phyloP scores from a whole-genome alignment of 2,113 vertebrate species.

The Brienomyrus longianalis region DNA sequence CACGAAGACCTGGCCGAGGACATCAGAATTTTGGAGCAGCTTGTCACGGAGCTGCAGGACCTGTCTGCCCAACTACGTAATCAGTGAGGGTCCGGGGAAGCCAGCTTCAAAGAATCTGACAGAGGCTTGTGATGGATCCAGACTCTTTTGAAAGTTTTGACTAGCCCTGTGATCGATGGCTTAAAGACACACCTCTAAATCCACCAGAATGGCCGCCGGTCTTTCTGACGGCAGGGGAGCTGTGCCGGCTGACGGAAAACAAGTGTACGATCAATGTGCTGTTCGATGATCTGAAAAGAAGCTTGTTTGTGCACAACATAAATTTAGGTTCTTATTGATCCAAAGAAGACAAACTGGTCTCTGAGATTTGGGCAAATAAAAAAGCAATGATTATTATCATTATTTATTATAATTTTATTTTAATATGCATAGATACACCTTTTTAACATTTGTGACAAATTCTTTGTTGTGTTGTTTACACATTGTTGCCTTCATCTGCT shows the following conservation, averaged over 20 bases:
- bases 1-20: slow-evolving; percentile 64
- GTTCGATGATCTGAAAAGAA: background rate
- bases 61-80: slow-evolving; percentile 65
- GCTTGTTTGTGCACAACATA: background rate
- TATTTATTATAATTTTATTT: background rate
- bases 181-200: background rate
- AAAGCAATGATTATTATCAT: background rate
- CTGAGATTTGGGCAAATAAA: background rate
- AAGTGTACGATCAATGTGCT: background rate
- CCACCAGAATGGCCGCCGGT: background rate
- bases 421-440: background rate
- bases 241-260: background rate
- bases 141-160: background rate
- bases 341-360: background rate
- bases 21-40: slow-evolving; percentile 61
- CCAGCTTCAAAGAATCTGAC: background rate
- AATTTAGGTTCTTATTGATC: background rate
- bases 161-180: background rate
- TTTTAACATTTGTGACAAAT: background rate
- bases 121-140: background rate
- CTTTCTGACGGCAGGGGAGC: background rate
- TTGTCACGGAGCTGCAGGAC: slow-evolving; percentile 72
- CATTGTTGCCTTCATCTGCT: background rate
- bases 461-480: background rate
- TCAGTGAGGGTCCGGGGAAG: slow-evolving; percentile 46